Conservation (phyloP, 1,140 invertebrate genomes). For the Bombus sylvicola region DNA sequence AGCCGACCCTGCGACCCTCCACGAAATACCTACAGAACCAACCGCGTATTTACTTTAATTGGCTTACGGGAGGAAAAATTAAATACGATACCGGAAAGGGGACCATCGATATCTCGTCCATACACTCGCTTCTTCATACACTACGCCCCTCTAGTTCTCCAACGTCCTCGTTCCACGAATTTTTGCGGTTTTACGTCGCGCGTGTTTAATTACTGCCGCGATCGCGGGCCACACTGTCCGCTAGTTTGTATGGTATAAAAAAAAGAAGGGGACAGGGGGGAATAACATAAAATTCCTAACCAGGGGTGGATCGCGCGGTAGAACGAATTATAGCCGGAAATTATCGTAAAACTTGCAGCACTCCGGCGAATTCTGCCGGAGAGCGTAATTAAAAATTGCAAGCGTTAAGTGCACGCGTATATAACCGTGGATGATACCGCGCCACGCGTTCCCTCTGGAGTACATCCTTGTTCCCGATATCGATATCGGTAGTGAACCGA, state of each 20-base stretch:
- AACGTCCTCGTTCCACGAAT: neutral
- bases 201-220: constrained; percentile 29
- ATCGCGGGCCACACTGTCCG: neutral
- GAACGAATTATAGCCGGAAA: constrained; percentile 39
- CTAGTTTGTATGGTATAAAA: neutral
- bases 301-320: neutral
- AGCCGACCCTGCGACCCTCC: neutral
- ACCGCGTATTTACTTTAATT: constrained; percentile 30
- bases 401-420: constrained; percentile 51
- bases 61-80: neutral
- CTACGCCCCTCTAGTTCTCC: neutral
- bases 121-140: no score
- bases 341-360: constrained; percentile 42
- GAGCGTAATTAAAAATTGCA: constrained; percentile 49
- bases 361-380: neutral
- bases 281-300: neutral
- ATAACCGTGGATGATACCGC: constrained; percentile 1
- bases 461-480: constrained; percentile 12
- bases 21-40: neutral
- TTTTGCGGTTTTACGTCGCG: neutral
- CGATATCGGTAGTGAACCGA: neutral
- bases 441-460: neutral
- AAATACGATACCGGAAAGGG: neutral
- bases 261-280: neutral
- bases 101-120: neutral